Evolutionary conservation across 92 coral and sea anemone genomes (phyloP), one percentile per base, ranked within the genome.

Genomic region (Isaurus tuberculatus): DNA sequence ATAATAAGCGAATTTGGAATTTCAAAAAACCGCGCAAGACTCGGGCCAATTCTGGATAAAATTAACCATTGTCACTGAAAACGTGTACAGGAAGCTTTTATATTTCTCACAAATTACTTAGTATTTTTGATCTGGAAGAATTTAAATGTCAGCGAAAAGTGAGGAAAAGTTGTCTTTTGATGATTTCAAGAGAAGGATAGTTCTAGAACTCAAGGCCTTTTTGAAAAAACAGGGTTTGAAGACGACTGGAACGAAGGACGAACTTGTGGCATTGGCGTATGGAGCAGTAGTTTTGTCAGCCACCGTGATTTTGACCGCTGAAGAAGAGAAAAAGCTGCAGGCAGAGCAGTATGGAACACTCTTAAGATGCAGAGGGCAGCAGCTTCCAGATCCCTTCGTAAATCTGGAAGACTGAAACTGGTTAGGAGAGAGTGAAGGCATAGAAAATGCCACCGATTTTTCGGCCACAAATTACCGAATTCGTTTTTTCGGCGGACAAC

Each of bases 151-250:
- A 9, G 44, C 44, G 26, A 8, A 60, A 22, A 33, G 11, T 17
- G 31, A 11, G 16, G 73, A 17, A 31, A 42, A 60, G 32, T 55
- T 17, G 55, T 58, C 88, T 16, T 43, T 75, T 4, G 87, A 87
- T 51, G 87, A 87, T 69, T 87, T 87, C 53, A 83, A 70, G 46
- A 63, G 83, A 82, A 65, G 84, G 91, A 87, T 82, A 73, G 70
- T 82, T 49, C 83, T 80, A 15, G 60, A 73, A 68, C 73, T 74
- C 36, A 73, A 75, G 83, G 60, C 60, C 17, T 83, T 42, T 75
- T 66, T 66, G 32, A 65, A 60, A 46, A 65, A 82, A 43, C 87
- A 87, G n/a, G n/a, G n/a, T n/a, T n/a, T n/a, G n/a, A n/a, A n/a
- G n/a, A n/a, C 53, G 87, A 65, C 86, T 5, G 86, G 86, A 42